Evolutionary conservation across 2,797 vertebrate genomes (phyloP), one percentile per base, ranked within the genome.

Genomic region (Linurgus olivaceus): DNA sequence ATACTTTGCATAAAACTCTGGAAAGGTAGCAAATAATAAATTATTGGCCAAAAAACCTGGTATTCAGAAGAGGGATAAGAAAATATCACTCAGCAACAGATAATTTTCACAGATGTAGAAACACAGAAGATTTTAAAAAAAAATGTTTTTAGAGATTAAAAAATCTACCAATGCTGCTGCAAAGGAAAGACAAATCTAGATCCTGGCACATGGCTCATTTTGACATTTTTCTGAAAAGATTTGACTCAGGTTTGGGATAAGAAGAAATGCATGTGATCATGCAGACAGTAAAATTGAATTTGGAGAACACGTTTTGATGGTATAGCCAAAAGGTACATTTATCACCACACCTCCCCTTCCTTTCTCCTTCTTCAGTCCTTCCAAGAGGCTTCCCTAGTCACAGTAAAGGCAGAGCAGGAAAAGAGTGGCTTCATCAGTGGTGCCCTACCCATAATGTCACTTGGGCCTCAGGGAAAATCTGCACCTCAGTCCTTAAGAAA

Each of bases 81-180:
- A 52, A 58, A 6, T 9, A 52, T 59, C 31, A 37, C 9, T 78
- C 38, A 57, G 17, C 19, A 77, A 77, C 4, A 72, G 25, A 26
- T 11, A 73, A 45, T 52, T 81, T 79, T 73, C 21, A 26, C 31
- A 35, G 16, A 45, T 14, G 6, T 9, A 33, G 45, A 67, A 84
- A 18, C 16, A 28, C 13, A 7, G 10, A 13, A 58, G 9, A 45
- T 25, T 54, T 70, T 2, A 0, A 0, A 37, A 2, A 45, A 44
- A 77, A 80, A 38, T 28, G 0, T 45, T 82, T 95, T 76, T 24
- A 28, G 13, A 58, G 13, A 65, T 81, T 86, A n/a, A 78, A 93
- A 81, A 47, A n/a, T 1, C 0, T 29, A 86, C 19, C 28, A 66
- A 82, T 86, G n/a, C 9, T 40, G 11, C n/a, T 82, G 8, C 6